phyloP scores from a whole-genome alignment of 1,140 invertebrate genomes.

The Ips nitidus region DNA sequence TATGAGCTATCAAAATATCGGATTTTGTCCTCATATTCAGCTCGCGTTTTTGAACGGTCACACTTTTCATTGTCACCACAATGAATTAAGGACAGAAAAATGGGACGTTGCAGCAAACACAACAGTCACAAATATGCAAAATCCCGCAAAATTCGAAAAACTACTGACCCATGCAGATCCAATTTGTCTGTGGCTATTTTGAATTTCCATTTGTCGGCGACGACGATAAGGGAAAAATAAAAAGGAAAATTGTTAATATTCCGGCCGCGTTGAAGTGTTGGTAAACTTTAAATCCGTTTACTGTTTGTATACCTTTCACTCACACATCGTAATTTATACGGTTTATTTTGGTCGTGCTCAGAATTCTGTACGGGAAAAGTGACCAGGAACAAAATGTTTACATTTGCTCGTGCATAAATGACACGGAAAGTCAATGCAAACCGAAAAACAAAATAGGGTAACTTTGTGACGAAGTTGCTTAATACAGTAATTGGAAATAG shows the following conservation, averaged over 20 bases:
- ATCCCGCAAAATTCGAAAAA: not conserved
- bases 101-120: too few relatives aligned
- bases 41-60: too few relatives aligned
- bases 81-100: too few relatives aligned
- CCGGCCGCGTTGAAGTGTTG: conserved; percentile 16
- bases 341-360: conserved; percentile 21
- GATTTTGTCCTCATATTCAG: too few relatives aligned
- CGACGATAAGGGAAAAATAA: not conserved
- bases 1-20: too few relatives aligned
- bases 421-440: not conserved
- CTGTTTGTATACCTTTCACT: conserved; percentile 35
- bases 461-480: too few relatives aligned
- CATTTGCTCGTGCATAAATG: not conserved
- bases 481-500: too few relatives aligned
- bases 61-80: too few relatives aligned
- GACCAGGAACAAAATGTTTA: conserved; percentile 1
- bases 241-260: conserved; percentile 25
- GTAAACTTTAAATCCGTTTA: conserved; percentile 30
- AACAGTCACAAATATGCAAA: too few relatives aligned
- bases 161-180: conserved; percentile 1
- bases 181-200: conserved; percentile 3
- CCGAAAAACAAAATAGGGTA: too few relatives aligned
- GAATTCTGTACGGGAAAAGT: conserved; percentile 22
- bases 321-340: conserved; percentile 31
- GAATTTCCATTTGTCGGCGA: conserved; percentile 1